Evolutionary conservation across 2,888 invertebrate species (phyloP).

Genomic region (Rhamphomyia laevipes): DNA sequence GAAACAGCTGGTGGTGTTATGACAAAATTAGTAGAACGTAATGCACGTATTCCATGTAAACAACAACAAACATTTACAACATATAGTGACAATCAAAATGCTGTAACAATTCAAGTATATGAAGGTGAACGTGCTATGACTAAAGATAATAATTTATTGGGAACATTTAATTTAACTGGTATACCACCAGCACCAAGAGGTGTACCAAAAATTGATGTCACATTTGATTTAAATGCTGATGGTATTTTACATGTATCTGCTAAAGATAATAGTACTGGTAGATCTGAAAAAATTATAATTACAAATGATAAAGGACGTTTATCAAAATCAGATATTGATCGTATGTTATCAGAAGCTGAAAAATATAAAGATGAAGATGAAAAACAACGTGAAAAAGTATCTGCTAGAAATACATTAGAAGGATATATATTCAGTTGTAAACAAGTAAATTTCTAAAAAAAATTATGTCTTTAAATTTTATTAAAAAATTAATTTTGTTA

Average conservation of each 20-base stretch:
- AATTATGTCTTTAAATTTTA: background rate
- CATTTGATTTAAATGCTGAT: slow-evolving; percentile 82
- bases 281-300: slow-evolving; percentile 69
- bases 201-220: slow-evolving; percentile 50
- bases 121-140: slow-evolving; percentile 86
- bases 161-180: slow-evolving; percentile 68
- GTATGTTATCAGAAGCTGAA: slow-evolving; percentile 72
- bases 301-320: slow-evolving; percentile 78
- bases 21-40: slow-evolving; percentile 75
- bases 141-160: slow-evolving; percentile 76
- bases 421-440: slow-evolving; percentile 60
- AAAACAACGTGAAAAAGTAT: slow-evolving; percentile 51
- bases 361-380: slow-evolving; percentile 67
- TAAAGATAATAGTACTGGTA: slow-evolving; percentile 66
- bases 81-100: slow-evolving; percentile 84
- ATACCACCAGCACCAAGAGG: slow-evolving; percentile 79
- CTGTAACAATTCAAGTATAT: slow-evolving; percentile 75
- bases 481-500: background rate
- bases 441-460: slow-evolving; percentile 36
- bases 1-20: slow-evolving; percentile 78
- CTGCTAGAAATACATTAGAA: slow-evolving; percentile 65
- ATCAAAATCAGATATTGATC: slow-evolving; percentile 76
- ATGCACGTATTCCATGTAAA: slow-evolving; percentile 67
- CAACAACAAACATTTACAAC: slow-evolving; percentile 79
- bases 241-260: slow-evolving; percentile 75